Conservation (phyloP, 2,888 invertebrate genomes). For the Pherbina coryleti region DNA sequence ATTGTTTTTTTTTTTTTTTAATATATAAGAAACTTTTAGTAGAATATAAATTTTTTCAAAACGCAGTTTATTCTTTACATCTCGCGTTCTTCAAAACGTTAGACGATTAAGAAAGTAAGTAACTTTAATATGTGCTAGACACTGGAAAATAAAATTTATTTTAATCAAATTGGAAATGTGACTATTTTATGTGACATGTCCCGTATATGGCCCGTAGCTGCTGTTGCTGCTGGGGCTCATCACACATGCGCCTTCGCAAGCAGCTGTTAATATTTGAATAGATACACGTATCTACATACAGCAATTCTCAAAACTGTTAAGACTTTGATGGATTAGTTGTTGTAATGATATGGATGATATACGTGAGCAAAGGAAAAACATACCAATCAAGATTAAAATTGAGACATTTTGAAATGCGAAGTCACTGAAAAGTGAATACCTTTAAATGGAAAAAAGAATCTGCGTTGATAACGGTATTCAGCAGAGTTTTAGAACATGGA, state of each 20-base stretch:
- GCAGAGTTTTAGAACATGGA: background rate
- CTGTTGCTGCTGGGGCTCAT: background rate
- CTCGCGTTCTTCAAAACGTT: no score
- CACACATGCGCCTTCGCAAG: background rate
- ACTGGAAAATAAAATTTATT: no score
- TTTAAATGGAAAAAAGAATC: background rate
- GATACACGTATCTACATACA: background rate
- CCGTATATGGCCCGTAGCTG: no score
- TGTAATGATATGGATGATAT: background rate
- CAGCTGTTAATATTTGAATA: constrained; percentile 26
- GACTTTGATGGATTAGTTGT: constrained; percentile 7
- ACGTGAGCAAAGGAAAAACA: background rate
- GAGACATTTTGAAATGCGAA: background rate
- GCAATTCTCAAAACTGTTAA: background rate
- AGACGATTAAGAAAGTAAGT: no score
- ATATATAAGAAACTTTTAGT: no score
- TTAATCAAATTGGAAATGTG: no score
- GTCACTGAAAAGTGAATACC: background rate
- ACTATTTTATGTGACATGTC: no score
- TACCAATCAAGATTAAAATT: constrained; percentile 10
- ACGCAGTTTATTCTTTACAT: no score
- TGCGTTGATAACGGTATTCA: background rate
- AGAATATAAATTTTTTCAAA: no score
- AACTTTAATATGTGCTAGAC: no score
- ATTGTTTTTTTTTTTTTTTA: no score